phyloP scores from a whole-genome alignment of 2,888 invertebrate genomes.

The Oxyteleia sp. region DNA sequence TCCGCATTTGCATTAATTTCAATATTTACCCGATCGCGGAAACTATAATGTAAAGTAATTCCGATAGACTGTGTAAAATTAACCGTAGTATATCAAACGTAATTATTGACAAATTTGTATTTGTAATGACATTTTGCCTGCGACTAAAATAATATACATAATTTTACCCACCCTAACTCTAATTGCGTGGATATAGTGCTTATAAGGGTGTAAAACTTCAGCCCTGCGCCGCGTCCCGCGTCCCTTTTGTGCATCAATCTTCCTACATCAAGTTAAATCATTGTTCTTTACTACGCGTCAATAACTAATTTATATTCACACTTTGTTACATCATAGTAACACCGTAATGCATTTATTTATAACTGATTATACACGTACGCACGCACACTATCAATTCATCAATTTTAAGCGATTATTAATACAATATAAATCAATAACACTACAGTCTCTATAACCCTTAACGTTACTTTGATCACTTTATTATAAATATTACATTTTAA shows the following conservation, averaged over 20 bases:
- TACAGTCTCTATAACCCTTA: slow-evolving; percentile 24
- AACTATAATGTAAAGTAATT: slow-evolving; percentile 28
- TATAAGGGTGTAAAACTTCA: slow-evolving; percentile 60
- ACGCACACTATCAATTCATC: slow-evolving; percentile 38
- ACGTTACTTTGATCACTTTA: slow-evolving; percentile 35
- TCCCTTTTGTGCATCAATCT: slow-evolving; percentile 66
- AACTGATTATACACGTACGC: slow-evolving; percentile 44
- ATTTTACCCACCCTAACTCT: slow-evolving; percentile 43
- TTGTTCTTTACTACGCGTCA: slow-evolving; percentile 60
- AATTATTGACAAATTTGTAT: slow-evolving; percentile 40
- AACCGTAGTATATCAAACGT: not conserved
- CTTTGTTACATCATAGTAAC: slow-evolving; percentile 54
- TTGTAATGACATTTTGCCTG: slow-evolving; percentile 39
- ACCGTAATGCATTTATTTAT: slow-evolving; percentile 57
- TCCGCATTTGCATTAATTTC: slow-evolving; percentile 6
- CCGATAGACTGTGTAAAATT: slow-evolving; percentile 11
- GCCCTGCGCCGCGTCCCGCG: slow-evolving; percentile 26
- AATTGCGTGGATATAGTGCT: slow-evolving; percentile 51
- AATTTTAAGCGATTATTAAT: slow-evolving; percentile 63
- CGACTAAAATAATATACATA: slow-evolving; percentile 50
- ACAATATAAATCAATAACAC: slow-evolving; percentile 59
- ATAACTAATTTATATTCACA: slow-evolving; percentile 69
- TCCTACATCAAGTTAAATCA: slow-evolving; percentile 62
- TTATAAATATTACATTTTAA: slow-evolving; percentile 36
- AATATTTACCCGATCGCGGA: slow-evolving; percentile 2